phyloP scores from a whole-genome alignment of 2,797 vertebrate genomes.

The Loris lydekkerianus region DNA sequence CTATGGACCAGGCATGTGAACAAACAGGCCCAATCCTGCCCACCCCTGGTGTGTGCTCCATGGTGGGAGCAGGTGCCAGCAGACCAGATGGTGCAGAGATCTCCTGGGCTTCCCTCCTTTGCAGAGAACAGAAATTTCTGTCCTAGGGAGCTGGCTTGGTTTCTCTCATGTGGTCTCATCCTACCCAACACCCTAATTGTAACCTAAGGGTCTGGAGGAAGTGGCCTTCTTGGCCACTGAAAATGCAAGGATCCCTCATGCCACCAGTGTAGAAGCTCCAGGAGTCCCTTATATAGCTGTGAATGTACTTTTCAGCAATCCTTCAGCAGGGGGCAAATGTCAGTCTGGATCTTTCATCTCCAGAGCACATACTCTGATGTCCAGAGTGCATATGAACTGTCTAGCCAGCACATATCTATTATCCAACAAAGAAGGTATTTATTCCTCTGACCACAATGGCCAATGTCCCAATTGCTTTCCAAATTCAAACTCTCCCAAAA shows the following conservation, averaged over 20 bases:
- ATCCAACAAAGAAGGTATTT: not conserved
- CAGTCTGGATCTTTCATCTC: no score
- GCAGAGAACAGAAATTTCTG: not conserved
- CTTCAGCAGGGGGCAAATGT: not conserved
- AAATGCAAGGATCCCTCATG: not conserved
- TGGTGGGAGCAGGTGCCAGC: not conserved
- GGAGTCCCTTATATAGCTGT: not conserved
- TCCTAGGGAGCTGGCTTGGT: not conserved
- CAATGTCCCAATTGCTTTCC: not conserved
- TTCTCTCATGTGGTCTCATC: not conserved
- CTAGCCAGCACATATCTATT: not conserved
- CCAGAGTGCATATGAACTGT: not conserved
- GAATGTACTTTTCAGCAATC: not conserved
- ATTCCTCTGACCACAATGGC: not conserved
- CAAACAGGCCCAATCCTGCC: no score
- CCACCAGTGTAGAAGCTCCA: rapidly evolving
- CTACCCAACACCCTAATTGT: not conserved
- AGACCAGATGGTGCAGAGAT: not conserved
- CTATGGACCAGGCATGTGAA: not conserved
- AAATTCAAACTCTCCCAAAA: no score
- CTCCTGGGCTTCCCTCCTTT: not conserved
- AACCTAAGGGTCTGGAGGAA: not conserved
- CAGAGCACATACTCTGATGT: not conserved
- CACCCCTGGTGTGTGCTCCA: no score
- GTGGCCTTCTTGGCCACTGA: no score